These are phyloP conservation scores for Leucophenga montana DNA, from an alignment of 2,888 invertebrate species.

Conservation along the genomic window DNA sequence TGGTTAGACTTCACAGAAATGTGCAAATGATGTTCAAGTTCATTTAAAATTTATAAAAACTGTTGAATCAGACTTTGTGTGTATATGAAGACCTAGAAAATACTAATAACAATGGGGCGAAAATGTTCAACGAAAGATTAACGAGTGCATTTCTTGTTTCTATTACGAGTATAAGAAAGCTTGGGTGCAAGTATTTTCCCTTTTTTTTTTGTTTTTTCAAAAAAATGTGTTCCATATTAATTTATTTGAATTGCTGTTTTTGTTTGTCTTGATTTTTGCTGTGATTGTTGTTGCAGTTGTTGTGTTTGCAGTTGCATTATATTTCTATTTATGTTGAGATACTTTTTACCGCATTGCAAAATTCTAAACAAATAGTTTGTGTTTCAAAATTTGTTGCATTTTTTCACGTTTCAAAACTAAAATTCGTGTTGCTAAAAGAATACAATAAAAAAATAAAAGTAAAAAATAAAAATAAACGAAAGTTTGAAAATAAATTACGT, in stretches of 20 bases:
- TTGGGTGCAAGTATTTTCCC: background rate
- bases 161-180: too few species aligned
- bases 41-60: too few species aligned
- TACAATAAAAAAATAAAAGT: conserved; percentile 27
- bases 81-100: too few species aligned
- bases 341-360: conserved; percentile 20
- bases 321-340: background rate
- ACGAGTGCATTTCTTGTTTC: too few species aligned
- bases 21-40: too few species aligned
- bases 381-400: conserved; percentile 47
- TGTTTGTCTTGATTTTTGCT: conserved; percentile 38
- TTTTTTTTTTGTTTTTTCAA: background rate
- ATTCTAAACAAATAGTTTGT: conserved; percentile 34
- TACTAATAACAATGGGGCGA: too few species aligned
- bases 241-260: conserved; percentile 30
- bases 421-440: conserved; percentile 43
- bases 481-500: conserved; percentile 6
- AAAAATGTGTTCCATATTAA: background rate
- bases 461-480: conserved; percentile 1
- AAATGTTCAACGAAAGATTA: too few species aligned
- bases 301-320: conserved; percentile 10
- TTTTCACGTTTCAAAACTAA: conserved; percentile 43
- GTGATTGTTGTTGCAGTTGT: conserved; percentile 31
- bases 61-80: too few species aligned
- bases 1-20: too few species aligned